Evolutionary conservation across 2,797 vertebrate genomes (phyloP).

Genomic region (Lates japonicus): DNA sequence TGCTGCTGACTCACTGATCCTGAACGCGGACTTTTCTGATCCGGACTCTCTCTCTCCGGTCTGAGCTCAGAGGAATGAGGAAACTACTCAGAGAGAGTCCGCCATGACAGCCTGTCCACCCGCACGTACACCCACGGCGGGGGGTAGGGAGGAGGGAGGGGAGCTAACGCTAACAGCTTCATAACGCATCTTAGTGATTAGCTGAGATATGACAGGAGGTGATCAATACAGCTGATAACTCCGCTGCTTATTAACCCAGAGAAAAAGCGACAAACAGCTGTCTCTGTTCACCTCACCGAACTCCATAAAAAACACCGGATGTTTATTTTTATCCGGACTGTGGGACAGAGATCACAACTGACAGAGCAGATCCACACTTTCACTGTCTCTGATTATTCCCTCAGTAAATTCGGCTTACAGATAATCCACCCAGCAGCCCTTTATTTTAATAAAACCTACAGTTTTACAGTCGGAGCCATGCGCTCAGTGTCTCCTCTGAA

Average conservation of each 20-base stretch:
- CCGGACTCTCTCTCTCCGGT: not conserved
- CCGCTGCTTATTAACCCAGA: not conserved
- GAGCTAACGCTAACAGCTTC: not conserved
- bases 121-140: constrained; percentile 34
- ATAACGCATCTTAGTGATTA: not conserved
- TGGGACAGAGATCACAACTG: not conserved
- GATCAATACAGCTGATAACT: not conserved
- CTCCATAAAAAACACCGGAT: not conserved
- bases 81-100: not conserved
- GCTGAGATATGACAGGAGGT: not conserved
- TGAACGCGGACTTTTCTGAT: not conserved
- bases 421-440: not conserved
- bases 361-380: not conserved
- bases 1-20: not conserved
- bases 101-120: not conserved
- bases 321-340: not conserved
- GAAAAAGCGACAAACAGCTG: not conserved
- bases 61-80: constrained; percentile 15
- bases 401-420: not conserved
- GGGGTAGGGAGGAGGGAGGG: not conserved
- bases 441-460: not conserved
- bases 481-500: not conserved
- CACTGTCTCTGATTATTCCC: not conserved
- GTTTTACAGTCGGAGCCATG: not conserved
- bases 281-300: not conserved